Evolutionary conservation across 2,888 invertebrate genomes (phyloP), one percentile per base, ranked within the genome.

Genomic region (Anaspis maculata): DNA sequence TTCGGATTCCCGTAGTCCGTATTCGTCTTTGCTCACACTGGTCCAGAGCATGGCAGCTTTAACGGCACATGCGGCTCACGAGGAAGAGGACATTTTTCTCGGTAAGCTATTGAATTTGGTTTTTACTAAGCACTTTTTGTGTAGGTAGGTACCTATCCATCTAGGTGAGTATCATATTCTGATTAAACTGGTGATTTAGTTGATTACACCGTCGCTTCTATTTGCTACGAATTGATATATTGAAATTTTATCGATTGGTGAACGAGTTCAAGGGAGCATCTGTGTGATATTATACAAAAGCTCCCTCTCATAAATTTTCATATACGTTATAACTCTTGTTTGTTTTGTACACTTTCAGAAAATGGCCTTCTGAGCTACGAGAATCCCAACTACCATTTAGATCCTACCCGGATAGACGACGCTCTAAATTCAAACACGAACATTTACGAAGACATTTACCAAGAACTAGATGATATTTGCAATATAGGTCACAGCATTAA

Each of bases 361-460:
- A 87, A 87, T 74, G 89, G 89, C 64, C 78, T 87, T 46, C 73
- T 88, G 61, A 89, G 89, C 55, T 90, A 89, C 69, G 86, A 89
- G 71, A 90, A 90, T 66, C 89, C 90, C 14, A 90, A 90, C 70
- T 90, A 90, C 67, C 86, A 85, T 59, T 66, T 86, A 71, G 82
- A 82, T 60, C 81, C 84, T 37, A 76, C 80, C 26, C 73, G 81
- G 4, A 71, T 87, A 57, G 83, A 83, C 67, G 83, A 85, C 52
- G 83, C 82, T 30, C 72, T 77, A 54, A 80, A 79, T 61, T 78
- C 76, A 48, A 77, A 78, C 63, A 69, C 68, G 26, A 69, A 71
- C 27, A 62, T 83, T 45, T 83, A 36, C 30, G 39, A 39, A 15
- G 33, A 36, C 16, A 36, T 36, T 36, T 83, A 82, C 67, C 73